Evolutionary conservation across 2,113 vertebrate species (phyloP), one percentile per base, ranked within the genome.

Genomic region (Chionodraco myersi): DNA sequence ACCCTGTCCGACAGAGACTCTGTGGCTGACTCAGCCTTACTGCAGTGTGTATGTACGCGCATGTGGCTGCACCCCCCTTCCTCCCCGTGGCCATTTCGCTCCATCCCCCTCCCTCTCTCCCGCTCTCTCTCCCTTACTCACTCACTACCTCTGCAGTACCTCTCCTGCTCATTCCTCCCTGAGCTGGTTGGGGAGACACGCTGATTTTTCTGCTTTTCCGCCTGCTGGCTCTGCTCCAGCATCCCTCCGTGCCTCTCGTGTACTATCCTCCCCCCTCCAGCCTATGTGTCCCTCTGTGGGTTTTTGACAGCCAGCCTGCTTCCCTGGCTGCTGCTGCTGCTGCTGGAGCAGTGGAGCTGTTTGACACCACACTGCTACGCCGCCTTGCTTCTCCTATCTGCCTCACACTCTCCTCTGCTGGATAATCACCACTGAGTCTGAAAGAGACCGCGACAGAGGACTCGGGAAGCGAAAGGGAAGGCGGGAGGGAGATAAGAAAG

Each of bases 141-240:
- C 36, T 73, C 83, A 79, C 89, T 79, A 80, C 73, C 89, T 88
- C 91, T 92, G 92, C 92, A 93, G 92, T 91, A 86, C 66, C 80
- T 88, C 78, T 77, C 57, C 51, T 34, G 53, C 75, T 91, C 90
- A 86, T 80, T 92, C 79, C 80, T 88, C 58, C 67, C 70, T 72
- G 77, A 65, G 73, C 88, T 57, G 75, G 71, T 71, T 66, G 13
- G 57, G 72, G 77, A 90, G 79, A 85, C 77, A 45, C 67, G 7
- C 72, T 41, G 36, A 6, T 60, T 77, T 83, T 79, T 74, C 81
- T 71, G 89, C 84, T 83, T 82, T 78, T 68, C 70, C 63, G 86
- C 84, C 77, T 79, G 77, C 88, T 90, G 88, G 87, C 90, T 88
- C 11, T 54, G 16, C 76, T 80, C 87, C 86, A 88, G 88, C 85